phyloP scores from a whole-genome alignment of 1,140 invertebrate species.

The Sitophilus oryzae region DNA sequence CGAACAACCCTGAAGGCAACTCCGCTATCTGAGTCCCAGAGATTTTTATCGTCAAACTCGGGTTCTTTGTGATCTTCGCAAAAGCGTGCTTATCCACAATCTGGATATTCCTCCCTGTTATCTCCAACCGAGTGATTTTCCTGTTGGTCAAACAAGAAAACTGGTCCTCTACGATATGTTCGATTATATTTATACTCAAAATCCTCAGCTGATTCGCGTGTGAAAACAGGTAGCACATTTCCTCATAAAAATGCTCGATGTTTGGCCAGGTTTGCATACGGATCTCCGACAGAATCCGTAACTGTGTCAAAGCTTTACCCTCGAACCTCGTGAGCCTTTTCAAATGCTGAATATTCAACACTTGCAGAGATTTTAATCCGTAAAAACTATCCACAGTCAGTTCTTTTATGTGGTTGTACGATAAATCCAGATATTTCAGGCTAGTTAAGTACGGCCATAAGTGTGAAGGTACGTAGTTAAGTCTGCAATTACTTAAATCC shows the following conservation, averaged over 20 bases:
- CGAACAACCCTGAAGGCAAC: conserved; percentile 71
- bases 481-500: conserved; percentile 60
- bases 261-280: conserved; percentile 60
- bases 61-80: conserved; percentile 53
- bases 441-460: conserved; percentile 44
- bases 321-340: conserved; percentile 59
- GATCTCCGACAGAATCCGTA: conserved; percentile 56
- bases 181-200: conserved; percentile 57
- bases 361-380: conserved; percentile 50
- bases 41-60: conserved; percentile 69
- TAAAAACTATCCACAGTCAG: conserved; percentile 47
- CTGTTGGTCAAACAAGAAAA: conserved; percentile 64
- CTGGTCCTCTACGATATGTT: conserved; percentile 63
- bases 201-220: conserved; percentile 49
- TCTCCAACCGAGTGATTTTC: conserved; percentile 71
- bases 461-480: conserved; percentile 58
- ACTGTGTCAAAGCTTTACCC: conserved; percentile 55
- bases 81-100: conserved; percentile 67
- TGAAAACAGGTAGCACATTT: conserved; percentile 54
- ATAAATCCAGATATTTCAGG: conserved; percentile 41
- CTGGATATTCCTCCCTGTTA: conserved; percentile 66
- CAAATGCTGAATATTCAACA: conserved; percentile 52
- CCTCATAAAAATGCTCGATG: conserved; percentile 54
- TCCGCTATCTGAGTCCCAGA: conserved; percentile 67
- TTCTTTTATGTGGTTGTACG: conserved; percentile 42